phyloP scores from a whole-genome alignment of 2,888 invertebrate genomes.

The Isotomurus palustris region DNA sequence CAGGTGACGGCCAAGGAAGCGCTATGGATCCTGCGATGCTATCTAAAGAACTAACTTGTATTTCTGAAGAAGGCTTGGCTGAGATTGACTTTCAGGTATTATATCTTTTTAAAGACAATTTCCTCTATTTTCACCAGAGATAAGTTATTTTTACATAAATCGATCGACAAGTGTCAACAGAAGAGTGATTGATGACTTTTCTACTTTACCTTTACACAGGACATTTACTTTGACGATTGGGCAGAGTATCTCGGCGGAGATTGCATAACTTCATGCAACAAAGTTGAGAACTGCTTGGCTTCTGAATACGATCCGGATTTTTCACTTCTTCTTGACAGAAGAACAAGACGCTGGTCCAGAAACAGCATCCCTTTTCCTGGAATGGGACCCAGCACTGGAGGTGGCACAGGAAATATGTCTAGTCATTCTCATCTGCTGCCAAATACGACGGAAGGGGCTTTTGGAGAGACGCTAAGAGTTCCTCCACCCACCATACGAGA shows the following conservation, averaged over 20 bases:
- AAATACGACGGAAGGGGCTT: not conserved
- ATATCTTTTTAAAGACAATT: conserved; percentile 31
- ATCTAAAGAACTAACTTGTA: conserved; percentile 66
- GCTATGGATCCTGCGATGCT: conserved; percentile 37
- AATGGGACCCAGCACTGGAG: conserved; percentile 27
- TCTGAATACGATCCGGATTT: conserved; percentile 58
- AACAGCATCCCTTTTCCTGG: conserved; percentile 45
- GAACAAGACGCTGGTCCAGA: conserved; percentile 66
- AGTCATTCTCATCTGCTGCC: conserved; percentile 25
- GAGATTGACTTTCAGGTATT: conserved; percentile 78
- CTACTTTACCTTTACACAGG: conserved; percentile 20
- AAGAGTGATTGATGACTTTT: too few species aligned
- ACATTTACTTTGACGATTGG: conserved; percentile 45
- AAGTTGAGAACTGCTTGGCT: conserved; percentile 53
- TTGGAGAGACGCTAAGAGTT: conserved; percentile 1
- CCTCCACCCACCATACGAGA: conserved; percentile 23
- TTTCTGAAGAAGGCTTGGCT: conserved; percentile 77
- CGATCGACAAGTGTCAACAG: too few species aligned
- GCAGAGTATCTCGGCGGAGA: conserved; percentile 51
- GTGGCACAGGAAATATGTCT: conserved; percentile 31
- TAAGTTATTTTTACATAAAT: not conserved
- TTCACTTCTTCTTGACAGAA: conserved; percentile 68
- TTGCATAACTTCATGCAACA: conserved; percentile 79
- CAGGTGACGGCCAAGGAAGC: conserved; percentile 34
- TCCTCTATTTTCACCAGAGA: not conserved